These are phyloP conservation scores for Blastobasis adustella DNA, from an alignment of 2,888 invertebrate genomes.

Conservation along the genomic window DNA sequence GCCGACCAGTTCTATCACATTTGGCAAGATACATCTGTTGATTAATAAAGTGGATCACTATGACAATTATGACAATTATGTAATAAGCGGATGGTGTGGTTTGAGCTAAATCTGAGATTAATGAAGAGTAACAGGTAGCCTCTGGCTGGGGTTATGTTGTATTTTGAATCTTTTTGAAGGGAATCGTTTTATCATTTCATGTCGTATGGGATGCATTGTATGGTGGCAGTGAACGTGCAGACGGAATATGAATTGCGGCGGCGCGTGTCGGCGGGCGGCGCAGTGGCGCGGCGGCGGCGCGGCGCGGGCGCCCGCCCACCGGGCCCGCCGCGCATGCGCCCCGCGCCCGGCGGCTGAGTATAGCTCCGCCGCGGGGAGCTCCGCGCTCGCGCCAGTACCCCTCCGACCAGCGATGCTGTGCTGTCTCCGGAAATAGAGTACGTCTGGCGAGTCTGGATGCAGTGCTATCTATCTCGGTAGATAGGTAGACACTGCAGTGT, in stretches of 20 bases:
- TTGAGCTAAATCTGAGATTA: too few relatives aligned
- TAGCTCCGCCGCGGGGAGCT: conserved; percentile 41
- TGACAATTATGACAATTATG: too few relatives aligned
- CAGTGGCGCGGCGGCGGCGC: conserved; percentile 5
- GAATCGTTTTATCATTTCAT: too few relatives aligned
- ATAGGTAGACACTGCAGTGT: too few relatives aligned
- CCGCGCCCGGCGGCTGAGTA: conserved; percentile 26
- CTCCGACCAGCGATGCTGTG: conserved; percentile 76
- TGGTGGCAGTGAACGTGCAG: too few relatives aligned
- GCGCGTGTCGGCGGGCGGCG: background rate
- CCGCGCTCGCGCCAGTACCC: conserved; percentile 63
- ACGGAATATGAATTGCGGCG: background rate
- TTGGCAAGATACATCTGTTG: too few relatives aligned
- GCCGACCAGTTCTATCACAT: background rate
- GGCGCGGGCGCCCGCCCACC: conserved; percentile 24
- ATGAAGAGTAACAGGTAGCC: too few relatives aligned
- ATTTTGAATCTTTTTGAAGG: too few relatives aligned
- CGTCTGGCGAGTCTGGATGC: conserved; percentile 46
- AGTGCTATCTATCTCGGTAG: conserved; percentile 39
- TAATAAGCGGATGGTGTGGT: too few relatives aligned
- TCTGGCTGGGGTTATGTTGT: too few relatives aligned
- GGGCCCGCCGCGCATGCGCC: conserved; percentile 47
- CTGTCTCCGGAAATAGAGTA: conserved; percentile 77
- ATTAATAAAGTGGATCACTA: too few relatives aligned
- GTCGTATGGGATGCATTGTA: too few relatives aligned